Evolutionary conservation across 2,797 vertebrate genomes (phyloP).

Genomic region (Pyrocephalus nanus): DNA sequence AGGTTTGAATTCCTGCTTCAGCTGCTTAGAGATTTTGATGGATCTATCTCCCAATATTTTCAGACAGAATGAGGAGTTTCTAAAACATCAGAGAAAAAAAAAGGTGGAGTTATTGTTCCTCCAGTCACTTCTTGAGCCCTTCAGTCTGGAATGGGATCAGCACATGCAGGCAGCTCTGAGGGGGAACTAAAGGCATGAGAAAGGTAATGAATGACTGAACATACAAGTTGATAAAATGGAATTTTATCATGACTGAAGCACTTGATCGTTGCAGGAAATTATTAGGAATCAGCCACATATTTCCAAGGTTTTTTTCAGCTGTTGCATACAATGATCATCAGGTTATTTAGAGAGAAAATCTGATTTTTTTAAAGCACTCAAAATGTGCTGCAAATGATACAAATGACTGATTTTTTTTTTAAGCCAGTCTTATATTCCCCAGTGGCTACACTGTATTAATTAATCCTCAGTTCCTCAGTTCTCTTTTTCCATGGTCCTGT

Average conservation of each 20-base stretch:
- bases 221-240: not conserved
- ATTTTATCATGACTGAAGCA: not conserved
- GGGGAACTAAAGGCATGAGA: not conserved
- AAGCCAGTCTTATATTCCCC: not conserved
- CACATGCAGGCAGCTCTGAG: not conserved
- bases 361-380: not conserved
- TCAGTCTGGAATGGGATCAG: not conserved
- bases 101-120: not conserved
- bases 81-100: not conserved
- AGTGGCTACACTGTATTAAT: not conserved
- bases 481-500: not conserved
- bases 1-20: not conserved
- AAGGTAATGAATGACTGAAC: not conserved
- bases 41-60: not conserved
- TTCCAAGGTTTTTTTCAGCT: not conserved
- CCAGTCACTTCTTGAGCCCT: not conserved
- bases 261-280: not conserved
- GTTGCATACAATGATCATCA: not conserved
- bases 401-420: not conserved
- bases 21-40: not conserved
- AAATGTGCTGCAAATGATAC: not conserved
- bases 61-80: not conserved
- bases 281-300: not conserved
- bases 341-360: not conserved
- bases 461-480: not conserved